Conservation (phyloP, 2,888 invertebrate genomes). For the Melitaea athalia region DNA sequence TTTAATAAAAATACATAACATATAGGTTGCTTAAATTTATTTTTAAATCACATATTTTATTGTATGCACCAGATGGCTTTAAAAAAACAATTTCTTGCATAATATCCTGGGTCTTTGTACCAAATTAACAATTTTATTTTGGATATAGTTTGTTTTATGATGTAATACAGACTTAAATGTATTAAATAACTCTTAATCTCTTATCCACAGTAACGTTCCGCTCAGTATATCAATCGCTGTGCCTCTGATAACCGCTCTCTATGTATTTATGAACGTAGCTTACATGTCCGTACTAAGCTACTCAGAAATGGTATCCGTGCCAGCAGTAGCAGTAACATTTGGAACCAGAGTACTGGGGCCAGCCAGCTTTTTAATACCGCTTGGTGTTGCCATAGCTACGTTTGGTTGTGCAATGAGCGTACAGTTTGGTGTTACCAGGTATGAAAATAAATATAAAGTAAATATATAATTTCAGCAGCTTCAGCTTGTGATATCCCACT, state of each 20-base stretch:
- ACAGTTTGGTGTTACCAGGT: conserved; percentile 89
- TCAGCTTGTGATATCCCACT: no score
- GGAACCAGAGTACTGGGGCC: conserved; percentile 85
- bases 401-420: conserved; percentile 91
- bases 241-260: conserved; percentile 89
- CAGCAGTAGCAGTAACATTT: conserved; percentile 91
- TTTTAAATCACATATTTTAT: no score
- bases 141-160: neutral
- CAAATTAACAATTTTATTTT: neutral
- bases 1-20: no score
- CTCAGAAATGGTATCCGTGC: conserved; percentile 86
- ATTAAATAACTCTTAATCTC: conserved; percentile 1
- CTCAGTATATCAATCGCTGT: conserved; percentile 91
- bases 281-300: conserved; percentile 91
- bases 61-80: no score
- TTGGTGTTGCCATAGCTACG: conserved; percentile 89
- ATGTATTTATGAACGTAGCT: conserved; percentile 92
- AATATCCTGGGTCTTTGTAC: no score
- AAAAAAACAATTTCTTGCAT: no score
- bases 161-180: neutral
- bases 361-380: conserved; percentile 85
- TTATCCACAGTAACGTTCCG: conserved; percentile 86
- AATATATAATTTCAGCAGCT: no score
- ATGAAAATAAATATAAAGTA: conserved; percentile 21
- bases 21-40: no score